Percentiles rank a stretch among this genome's conserved stretches.
Conservation (phyloP, 2,888 invertebrate species). For the Flabesymbios commensalis region DNA sequence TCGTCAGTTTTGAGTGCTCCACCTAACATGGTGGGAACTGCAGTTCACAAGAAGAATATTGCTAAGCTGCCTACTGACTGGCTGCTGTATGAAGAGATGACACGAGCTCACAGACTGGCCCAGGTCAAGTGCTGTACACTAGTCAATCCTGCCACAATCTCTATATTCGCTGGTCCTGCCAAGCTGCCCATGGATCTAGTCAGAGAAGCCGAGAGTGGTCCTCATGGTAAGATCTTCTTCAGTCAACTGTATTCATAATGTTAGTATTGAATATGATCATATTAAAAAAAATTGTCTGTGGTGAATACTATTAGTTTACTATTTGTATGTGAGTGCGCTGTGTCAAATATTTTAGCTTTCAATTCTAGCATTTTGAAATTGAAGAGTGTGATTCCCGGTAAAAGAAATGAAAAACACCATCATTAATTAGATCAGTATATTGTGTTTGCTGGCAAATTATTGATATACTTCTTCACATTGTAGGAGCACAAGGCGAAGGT, state of each 20-base stretch:
- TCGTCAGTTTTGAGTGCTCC: conserved; percentile 67
- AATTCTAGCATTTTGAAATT: too few relatives aligned
- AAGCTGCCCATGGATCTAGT: conserved; percentile 65
- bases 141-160: conserved; percentile 79
- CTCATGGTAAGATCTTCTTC: not conserved
- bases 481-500: not conserved
- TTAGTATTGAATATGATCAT: not conserved
- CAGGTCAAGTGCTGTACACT: conserved; percentile 73
- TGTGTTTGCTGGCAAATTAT: too few relatives aligned
- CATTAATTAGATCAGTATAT: too few relatives aligned
- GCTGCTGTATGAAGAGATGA: conserved; percentile 86
- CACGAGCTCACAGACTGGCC: conserved; percentile 68
- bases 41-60: conserved; percentile 9
- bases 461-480: not conserved
- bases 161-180: conserved; percentile 75
- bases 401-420: too few relatives aligned
- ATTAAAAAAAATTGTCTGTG: not conserved
- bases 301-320: not conserved
- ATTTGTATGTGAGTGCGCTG: not conserved
- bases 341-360: not conserved
- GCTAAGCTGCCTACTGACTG: conserved; percentile 74
- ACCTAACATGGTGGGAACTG: conserved; percentile 34
- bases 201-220: conserved; percentile 46
- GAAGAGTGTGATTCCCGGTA: too few relatives aligned
- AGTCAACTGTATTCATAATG: not conserved